Base-by-base conservation (phyloP, 2,888 invertebrate species). In the Phlogophora meticulosa region DNA sequence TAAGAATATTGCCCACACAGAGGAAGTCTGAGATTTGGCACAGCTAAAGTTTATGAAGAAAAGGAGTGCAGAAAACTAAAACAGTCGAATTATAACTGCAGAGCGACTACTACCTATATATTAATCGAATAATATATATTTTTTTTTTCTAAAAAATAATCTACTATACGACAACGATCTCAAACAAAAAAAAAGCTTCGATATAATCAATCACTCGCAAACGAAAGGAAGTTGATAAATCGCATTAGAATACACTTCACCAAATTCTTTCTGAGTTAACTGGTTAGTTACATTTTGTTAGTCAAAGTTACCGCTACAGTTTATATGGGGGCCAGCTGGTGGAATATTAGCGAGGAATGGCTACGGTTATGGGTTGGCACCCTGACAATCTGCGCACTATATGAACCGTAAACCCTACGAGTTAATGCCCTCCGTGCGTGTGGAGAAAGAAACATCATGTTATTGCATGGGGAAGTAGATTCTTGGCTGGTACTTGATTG, bases 341-440 rank as follows among this genome's bases (percentile, higher is more conserved):
- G 24, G 76, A 58, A 76, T 70, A 79, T 63, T 64, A 79, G 57
- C 63, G 22, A 20, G 11, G 9, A 65, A 64, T 59, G 43, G 48
- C 15, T 40, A 58, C 20, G 22, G 75, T 61, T 74, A 78, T 52
- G 48, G 11, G 17, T 45, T 67, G 68, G 68, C 78, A 53, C 45
- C 46, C 48, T 74, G 68, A 78, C 68, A 78, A 74, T 66, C 53
- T 61, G 60, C 28, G 68, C 49, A 61, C 57, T 42, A 34, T 58
- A 73, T 58, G 56, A 48, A 48, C 48, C 43, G 72, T 77, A 73
- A 77, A 77, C 53, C 28, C 15, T 32, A 45, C 48, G 28, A 53
- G 48, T 55, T 72, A 77, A 53, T 63, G 53, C 24, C 11, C 10
- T n/a, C 32, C 11, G 52, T 48, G 38, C n/a, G 42, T 57, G n/a